A percentile compares a stretch with the other conserved stretches of the same genome.
Conservation (phyloP, 2,888 invertebrate genomes). For the Trachelus troglodyta region DNA sequence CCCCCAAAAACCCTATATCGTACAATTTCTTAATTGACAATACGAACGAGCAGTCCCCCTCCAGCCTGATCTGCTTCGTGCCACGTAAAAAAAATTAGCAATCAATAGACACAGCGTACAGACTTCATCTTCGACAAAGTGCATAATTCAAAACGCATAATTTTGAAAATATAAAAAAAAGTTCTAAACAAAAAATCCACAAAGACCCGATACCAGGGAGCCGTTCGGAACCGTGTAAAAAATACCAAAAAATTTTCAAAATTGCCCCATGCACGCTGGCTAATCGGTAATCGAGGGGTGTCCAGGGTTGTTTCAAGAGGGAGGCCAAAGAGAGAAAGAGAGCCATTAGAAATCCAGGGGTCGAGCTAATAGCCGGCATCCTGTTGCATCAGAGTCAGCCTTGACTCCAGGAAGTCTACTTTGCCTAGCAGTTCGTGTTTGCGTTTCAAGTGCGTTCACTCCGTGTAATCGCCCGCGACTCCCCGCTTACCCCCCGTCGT, state of each 20-base stretch:
- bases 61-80: background rate
- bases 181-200: too few relatives aligned
- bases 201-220: background rate
- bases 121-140: too few relatives aligned
- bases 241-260: too few relatives aligned
- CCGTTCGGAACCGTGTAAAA: too few relatives aligned
- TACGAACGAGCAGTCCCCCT: background rate
- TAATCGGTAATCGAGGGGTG: background rate
- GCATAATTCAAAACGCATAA: too few relatives aligned
- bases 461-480: constrained; percentile 16
- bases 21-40: background rate
- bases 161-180: too few relatives aligned
- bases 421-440: constrained; percentile 41
- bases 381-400: constrained; percentile 63
- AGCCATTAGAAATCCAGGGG: constrained; percentile 14
- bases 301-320: background rate
- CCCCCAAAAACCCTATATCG: too few relatives aligned
- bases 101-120: too few relatives aligned
- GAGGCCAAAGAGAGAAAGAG: constrained; percentile 14
- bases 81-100: background rate
- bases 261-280: background rate
- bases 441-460: constrained; percentile 49
- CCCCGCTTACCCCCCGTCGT: background rate
- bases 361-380: constrained; percentile 54
- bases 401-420: constrained; percentile 61